phyloP scores from a whole-genome alignment of 2,888 invertebrate genomes.

The Aspidiotus rigidus region DNA sequence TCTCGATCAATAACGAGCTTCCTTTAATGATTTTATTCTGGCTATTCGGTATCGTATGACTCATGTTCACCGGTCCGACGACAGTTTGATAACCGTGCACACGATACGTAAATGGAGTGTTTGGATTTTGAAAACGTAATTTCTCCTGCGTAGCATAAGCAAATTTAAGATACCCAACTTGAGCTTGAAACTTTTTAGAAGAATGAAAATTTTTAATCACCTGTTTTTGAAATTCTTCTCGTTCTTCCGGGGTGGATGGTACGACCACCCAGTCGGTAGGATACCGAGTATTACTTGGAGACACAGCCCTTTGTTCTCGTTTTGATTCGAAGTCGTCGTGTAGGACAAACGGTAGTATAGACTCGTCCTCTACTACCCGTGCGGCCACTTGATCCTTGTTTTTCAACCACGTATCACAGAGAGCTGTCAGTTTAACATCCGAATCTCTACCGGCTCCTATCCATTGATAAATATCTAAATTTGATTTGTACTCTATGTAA shows the following conservation, averaged over 20 bases:
- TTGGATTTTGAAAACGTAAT: conserved; percentile 74
- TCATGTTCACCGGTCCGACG: conserved; percentile 73
- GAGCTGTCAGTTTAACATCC: conserved; percentile 46
- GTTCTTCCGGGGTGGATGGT: conserved; percentile 66
- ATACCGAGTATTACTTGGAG: conserved; percentile 11
- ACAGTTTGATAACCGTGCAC: conserved; percentile 78
- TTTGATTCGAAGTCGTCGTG: conserved; percentile 38
- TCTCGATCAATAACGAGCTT: conserved; percentile 70
- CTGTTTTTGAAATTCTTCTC: conserved; percentile 56
- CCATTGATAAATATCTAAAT: conserved; percentile 70
- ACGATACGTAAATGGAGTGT: conserved; percentile 80
- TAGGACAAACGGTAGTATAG: conserved; percentile 38
- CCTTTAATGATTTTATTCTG: conserved; percentile 56
- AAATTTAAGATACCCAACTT: conserved; percentile 35
- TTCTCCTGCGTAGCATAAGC: conserved; percentile 55
- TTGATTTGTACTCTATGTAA: conserved; percentile 71
- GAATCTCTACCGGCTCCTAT: conserved; percentile 88
- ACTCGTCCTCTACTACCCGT: conserved; percentile 36
- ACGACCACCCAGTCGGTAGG: conserved; percentile 50
- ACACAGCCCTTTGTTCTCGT: conserved; percentile 38
- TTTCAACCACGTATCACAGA: conserved; percentile 35
- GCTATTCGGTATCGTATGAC: conserved; percentile 53
- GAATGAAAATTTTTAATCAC: neutral
- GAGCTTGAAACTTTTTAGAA: neutral
- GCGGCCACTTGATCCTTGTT: conserved; percentile 33